Conservation (phyloP, 2,888 invertebrate genomes). For the Drosophila antonietae region DNA sequence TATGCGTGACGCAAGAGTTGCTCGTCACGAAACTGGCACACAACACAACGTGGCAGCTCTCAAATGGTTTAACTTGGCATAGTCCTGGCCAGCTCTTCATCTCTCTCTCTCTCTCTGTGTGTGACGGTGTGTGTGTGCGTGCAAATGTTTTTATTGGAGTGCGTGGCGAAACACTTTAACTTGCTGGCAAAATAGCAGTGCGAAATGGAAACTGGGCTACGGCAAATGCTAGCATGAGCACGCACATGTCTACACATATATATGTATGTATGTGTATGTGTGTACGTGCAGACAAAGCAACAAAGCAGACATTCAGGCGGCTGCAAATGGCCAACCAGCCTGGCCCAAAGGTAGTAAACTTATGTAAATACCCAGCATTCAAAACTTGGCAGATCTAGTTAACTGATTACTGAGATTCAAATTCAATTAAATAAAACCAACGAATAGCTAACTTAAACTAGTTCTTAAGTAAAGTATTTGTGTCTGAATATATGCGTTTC, state of each 20-base stretch:
- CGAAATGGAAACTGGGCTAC: slow-evolving; percentile 52
- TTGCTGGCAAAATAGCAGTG: slow-evolving; percentile 52
- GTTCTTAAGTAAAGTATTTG: not conserved
- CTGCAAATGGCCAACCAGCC: slow-evolving; percentile 41
- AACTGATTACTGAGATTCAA: slow-evolving; percentile 44
- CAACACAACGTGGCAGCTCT: slow-evolving; percentile 48
- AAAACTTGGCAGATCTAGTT: slow-evolving; percentile 37
- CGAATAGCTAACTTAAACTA: slow-evolving; percentile 13
- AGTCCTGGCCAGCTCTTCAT: slow-evolving; percentile 13
- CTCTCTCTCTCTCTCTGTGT: not conserved
- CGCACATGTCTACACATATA: not conserved
- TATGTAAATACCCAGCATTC: slow-evolving; percentile 29
- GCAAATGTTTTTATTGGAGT: slow-evolving; percentile 78
- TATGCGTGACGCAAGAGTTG: slow-evolving; percentile 70
- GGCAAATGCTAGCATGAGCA: slow-evolving; percentile 29
- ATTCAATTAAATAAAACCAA: slow-evolving; percentile 42
- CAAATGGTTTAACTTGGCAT: slow-evolving; percentile 44
- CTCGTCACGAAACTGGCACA: slow-evolving; percentile 68
- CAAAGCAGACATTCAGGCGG: slow-evolving; percentile 23
- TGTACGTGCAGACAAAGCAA: slow-evolving; percentile 30
- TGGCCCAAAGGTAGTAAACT: slow-evolving; percentile 26
- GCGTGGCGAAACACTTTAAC: slow-evolving; percentile 80
- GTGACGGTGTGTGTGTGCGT: slow-evolving; percentile 48
- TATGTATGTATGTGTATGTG: slow-evolving; percentile 3
- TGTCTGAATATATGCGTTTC: not conserved